Percentiles rank a stretch among this genome's conserved stretches.
Evolutionary conservation across 2,888 invertebrate species (phyloP).

Genomic region (Pheosia tremula): DNA sequence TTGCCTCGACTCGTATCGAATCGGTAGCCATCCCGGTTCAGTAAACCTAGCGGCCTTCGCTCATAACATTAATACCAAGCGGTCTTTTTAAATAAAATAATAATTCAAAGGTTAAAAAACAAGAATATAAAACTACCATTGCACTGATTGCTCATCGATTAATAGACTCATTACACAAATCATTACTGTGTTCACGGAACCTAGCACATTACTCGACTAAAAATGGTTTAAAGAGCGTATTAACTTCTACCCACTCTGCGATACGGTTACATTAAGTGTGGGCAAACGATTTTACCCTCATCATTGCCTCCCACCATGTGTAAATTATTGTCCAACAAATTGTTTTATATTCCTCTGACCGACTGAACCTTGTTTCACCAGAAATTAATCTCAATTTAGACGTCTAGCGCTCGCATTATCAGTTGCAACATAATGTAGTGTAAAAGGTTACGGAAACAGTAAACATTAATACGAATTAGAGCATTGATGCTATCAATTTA

Average conservation of each 20-base stretch:
- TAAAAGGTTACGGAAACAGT: slow-evolving; percentile 10
- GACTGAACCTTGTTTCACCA: slow-evolving; percentile 14
- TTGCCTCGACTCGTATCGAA: too few species aligned
- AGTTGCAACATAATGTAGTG: slow-evolving; percentile 9
- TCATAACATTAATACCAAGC: too few species aligned
- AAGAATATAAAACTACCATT: neutral
- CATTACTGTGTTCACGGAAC: slow-evolving; percentile 10
- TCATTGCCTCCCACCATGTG: slow-evolving; percentile 19
- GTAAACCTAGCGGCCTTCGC: too few species aligned
- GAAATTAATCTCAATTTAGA: slow-evolving; percentile 13
- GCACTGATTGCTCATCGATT: slow-evolving; percentile 7
- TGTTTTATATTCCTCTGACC: slow-evolving; percentile 25
- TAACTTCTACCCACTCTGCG: slow-evolving; percentile 17
- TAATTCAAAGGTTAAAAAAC: neutral
- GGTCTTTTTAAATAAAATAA: too few species aligned
- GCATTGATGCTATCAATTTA: neutral
- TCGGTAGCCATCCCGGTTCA: too few species aligned
- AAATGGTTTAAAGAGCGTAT: slow-evolving; percentile 19
- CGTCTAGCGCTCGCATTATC: slow-evolving; percentile 14
- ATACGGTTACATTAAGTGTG: slow-evolving; percentile 20
- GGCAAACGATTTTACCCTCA: slow-evolving; percentile 21
- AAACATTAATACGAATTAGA: neutral
- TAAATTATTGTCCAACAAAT: slow-evolving; percentile 27
- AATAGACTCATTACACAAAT: neutral
- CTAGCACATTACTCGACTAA: slow-evolving; percentile 11